Base-by-base conservation (phyloP, 2,113 vertebrate species). In the Dolichallabes microphthalmus region DNA sequence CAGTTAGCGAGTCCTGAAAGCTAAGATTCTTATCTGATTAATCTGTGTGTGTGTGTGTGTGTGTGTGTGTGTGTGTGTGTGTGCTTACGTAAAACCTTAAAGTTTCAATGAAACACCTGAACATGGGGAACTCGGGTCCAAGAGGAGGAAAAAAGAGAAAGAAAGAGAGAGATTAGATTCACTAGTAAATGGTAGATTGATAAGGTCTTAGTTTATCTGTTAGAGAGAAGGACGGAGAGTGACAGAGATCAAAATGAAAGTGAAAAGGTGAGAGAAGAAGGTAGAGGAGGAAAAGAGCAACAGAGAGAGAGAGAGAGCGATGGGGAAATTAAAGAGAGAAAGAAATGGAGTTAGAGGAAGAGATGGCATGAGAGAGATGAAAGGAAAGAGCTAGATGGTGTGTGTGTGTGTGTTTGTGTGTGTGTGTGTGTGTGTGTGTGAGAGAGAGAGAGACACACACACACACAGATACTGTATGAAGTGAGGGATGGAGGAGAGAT, bases 401-500 rank as follows among this genome's bases (percentile, higher is more conserved):
- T 7, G 39, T 45, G 39, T 45, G 35, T 39, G 35, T 39, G 35
- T 39, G 35, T 39, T 2, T 39, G n/a, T n/a, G n/a, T n/a, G n/a
- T 7, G 39, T 45, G 39, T 45, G 39, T 45, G 39, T 45, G 5
- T 0, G 39, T 7, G 39, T 39, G 39, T 39, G 30, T 35, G 17
- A 22, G 8, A 7, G 17, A 69, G 32, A 20, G 68, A 39, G 15
- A 39, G 30, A 39, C n/a, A n/a, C n/a, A n/a, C n/a, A n/a, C n/a
- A n/a, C n/a, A n/a, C n/a, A n/a, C n/a, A n/a, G n/a, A n/a, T n/a
- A n/a, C n/a, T n/a, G n/a, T n/a, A n/a, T 9, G 32, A 30, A 35
- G 66, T 10, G 66, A 20, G 13, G 13, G 66, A 20, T 69, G 66
- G 82, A 81, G 83, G 90, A 92, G 88, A 90, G 88, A 94, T 45